Evolutionary conservation across 2,888 invertebrate genomes (phyloP).

Genomic region (Lasioglossum zephyrum): DNA sequence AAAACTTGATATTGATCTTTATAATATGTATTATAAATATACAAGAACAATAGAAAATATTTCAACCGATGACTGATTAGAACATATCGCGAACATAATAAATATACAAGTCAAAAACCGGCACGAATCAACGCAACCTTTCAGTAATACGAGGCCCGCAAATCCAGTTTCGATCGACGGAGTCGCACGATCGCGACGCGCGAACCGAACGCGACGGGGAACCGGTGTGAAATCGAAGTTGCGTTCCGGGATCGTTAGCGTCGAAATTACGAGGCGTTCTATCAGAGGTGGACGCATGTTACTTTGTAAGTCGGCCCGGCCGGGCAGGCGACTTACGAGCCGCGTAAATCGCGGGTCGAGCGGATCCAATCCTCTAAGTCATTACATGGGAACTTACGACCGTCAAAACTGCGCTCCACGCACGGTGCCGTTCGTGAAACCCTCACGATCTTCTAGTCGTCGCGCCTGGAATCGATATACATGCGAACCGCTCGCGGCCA

Average conservation of each 20-base stretch:
- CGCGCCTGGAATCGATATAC: constrained; percentile 45
- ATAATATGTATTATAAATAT: neutral
- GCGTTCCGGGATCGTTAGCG: constrained; percentile 53
- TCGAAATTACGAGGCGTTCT: constrained; percentile 58
- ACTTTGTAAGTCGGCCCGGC: constrained; percentile 52
- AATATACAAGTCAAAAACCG: neutral
- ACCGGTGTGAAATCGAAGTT: constrained; percentile 29
- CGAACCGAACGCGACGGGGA: neutral
- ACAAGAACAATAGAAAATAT: too few relatives aligned
- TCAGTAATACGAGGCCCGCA: neutral
- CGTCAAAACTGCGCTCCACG: constrained; percentile 51
- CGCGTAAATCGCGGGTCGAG: constrained; percentile 58
- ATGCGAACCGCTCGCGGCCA: constrained; percentile 25
- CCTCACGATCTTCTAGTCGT: neutral
- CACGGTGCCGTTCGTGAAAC: neutral
- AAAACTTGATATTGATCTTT: neutral
- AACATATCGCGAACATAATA: too few relatives aligned
- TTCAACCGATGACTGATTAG: too few relatives aligned
- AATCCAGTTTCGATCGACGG: neutral
- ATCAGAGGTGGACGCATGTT: constrained; percentile 36
- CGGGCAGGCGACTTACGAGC: constrained; percentile 59
- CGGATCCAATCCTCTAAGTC: constrained; percentile 59
- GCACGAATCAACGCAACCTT: neutral
- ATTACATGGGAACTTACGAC: constrained; percentile 62
- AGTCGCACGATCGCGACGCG: neutral